These are phyloP conservation scores for Malurus cyaneus DNA, from an alignment of 2,113 vertebrate species.

Conservation along the genomic window DNA sequence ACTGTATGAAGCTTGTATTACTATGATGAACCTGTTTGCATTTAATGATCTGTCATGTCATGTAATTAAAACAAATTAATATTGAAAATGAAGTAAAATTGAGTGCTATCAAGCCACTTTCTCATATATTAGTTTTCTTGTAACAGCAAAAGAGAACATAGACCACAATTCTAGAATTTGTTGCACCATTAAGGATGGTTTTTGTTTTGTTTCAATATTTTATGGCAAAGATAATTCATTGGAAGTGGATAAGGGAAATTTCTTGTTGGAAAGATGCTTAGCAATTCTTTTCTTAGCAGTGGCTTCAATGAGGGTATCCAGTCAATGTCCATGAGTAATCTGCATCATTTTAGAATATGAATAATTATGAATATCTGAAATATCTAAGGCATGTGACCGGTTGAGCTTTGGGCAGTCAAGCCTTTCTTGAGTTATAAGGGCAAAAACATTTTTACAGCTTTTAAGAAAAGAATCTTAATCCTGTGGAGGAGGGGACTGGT, in stretches of 20 bases:
- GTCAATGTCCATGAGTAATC: not conserved
- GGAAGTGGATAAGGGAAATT: not conserved
- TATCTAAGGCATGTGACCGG: not conserved
- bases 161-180: not conserved
- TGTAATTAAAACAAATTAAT: slow-evolving; percentile 52
- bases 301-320: accelerated
- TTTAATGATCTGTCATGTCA: slow-evolving; percentile 25
- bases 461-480: not conserved
- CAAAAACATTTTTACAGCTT: not conserved
- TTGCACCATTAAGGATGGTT: not conserved
- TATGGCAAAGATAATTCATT: not conserved
- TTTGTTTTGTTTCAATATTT: not conserved
- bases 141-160: not conserved
- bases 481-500: not conserved
- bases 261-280: not conserved
- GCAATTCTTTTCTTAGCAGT: not conserved
- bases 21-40: not conserved
- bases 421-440: not conserved
- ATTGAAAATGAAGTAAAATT: slow-evolving; percentile 17
- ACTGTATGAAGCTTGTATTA: not conserved
- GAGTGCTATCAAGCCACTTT: not conserved
- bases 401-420: not conserved
- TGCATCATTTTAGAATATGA: not conserved
- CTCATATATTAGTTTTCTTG: not conserved
- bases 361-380: not conserved